phyloP scores from a whole-genome alignment of 1,140 invertebrate species.

The Whitmania pigra region DNA sequence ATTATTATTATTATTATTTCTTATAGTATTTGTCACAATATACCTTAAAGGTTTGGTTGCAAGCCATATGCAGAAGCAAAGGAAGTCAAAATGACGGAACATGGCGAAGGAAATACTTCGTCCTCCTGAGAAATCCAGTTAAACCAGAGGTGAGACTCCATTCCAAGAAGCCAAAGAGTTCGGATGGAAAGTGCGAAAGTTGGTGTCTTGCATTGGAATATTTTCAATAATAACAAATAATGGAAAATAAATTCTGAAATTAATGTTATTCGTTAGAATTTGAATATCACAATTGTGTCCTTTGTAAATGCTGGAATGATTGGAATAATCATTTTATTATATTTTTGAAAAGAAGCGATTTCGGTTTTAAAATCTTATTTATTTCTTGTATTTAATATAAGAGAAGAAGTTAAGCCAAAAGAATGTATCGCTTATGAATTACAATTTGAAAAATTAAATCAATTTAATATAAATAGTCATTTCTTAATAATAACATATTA shows the following conservation, averaged over 20 bases:
- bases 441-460: no score
- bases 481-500: no score
- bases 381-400: no score
- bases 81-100: neutral
- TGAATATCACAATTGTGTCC: neutral
- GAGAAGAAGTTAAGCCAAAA: no score
- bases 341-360: neutral
- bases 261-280: slow-evolving; percentile 4
- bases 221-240: neutral
- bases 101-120: neutral
- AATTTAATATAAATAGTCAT: no score
- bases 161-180: neutral
- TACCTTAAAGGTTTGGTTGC: no score
- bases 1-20: no score
- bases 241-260: neutral
- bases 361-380: neutral
- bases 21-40: no score
- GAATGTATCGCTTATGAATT: no score
- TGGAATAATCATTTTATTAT: neutral
- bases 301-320: neutral
- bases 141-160: neutral
- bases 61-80: no score
- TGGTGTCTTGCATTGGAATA: neutral
- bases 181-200: neutral
- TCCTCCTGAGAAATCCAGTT: neutral